Conservation (phyloP, 2,113 vertebrate species). For the Sakesphorus luctuosus region DNA sequence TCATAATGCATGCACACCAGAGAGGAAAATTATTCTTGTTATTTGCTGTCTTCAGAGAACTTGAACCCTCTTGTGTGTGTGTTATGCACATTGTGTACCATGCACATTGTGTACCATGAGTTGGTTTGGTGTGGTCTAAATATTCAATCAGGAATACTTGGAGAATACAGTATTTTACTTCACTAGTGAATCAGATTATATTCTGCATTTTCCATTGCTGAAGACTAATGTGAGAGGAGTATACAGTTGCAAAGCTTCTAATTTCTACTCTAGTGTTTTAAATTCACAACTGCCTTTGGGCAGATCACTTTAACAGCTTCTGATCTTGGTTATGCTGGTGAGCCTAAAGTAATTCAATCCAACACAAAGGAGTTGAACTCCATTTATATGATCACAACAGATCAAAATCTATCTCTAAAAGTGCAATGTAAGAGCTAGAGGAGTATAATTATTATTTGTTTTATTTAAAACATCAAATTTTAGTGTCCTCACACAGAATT, state of each 20-base stretch:
- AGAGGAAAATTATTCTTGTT: neutral
- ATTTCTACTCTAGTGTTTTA: neutral
- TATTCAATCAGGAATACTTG: neutral
- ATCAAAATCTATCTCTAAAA: neutral
- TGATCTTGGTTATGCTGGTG: neutral
- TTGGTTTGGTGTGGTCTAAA: neutral
- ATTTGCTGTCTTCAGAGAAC: neutral
- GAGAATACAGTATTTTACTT: neutral
- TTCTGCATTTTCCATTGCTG: neutral
- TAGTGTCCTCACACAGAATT: neutral
- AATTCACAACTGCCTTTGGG: neutral
- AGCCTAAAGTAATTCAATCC: neutral
- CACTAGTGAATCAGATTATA: neutral
- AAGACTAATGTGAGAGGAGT: neutral
- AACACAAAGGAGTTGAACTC: neutral
- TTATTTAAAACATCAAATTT: neutral
- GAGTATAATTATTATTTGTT: neutral
- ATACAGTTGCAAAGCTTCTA: neutral
- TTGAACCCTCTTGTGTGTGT: neutral
- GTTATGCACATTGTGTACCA: neutral
- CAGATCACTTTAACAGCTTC: neutral
- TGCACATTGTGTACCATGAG: neutral
- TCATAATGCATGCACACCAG: neutral
- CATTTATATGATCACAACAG: neutral
- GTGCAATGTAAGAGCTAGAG: neutral